phyloP scores from a whole-genome alignment of 2,888 invertebrate species.

The Orthosia incerta region DNA sequence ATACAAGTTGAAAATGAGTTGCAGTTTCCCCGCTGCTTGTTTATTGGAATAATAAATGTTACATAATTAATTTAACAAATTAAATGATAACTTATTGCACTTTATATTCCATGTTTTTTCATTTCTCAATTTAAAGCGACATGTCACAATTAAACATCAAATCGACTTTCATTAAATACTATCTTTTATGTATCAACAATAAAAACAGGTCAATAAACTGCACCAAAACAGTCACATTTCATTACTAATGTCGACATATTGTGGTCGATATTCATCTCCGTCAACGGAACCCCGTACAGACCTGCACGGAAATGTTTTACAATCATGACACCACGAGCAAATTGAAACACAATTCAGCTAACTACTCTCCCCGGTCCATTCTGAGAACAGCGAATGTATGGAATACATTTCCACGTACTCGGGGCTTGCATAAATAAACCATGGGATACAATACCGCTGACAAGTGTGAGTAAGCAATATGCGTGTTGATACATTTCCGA shows the following conservation, averaged over 20 bases:
- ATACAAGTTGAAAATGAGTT: neutral
- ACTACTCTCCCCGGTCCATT: slow-evolving; percentile 56
- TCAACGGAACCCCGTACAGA: neutral
- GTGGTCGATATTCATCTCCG: slow-evolving; percentile 23
- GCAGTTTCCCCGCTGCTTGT: neutral
- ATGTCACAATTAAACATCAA: too few relatives aligned
- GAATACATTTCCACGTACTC: slow-evolving; percentile 62
- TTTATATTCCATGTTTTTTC: neutral
- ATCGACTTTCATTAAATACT: neutral
- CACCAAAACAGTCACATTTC: neutral
- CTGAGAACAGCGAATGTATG: slow-evolving; percentile 59
- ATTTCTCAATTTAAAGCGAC: too few relatives aligned
- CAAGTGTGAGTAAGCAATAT: slow-evolving; percentile 63
- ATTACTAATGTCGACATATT: neutral
- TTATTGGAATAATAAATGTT: neutral
- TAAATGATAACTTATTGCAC: neutral
- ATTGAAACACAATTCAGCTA: slow-evolving; percentile 66
- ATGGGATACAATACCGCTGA: slow-evolving; percentile 53
- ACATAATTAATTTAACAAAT: neutral
- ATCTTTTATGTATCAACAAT: neutral
- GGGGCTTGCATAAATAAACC: slow-evolving; percentile 65
- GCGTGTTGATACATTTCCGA: slow-evolving; percentile 60
- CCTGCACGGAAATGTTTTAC: slow-evolving; percentile 39
- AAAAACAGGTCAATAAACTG: neutral
- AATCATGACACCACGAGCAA: slow-evolving; percentile 53